Conservation (phyloP, 2,888 invertebrate genomes). For the Andrena bicolor region DNA sequence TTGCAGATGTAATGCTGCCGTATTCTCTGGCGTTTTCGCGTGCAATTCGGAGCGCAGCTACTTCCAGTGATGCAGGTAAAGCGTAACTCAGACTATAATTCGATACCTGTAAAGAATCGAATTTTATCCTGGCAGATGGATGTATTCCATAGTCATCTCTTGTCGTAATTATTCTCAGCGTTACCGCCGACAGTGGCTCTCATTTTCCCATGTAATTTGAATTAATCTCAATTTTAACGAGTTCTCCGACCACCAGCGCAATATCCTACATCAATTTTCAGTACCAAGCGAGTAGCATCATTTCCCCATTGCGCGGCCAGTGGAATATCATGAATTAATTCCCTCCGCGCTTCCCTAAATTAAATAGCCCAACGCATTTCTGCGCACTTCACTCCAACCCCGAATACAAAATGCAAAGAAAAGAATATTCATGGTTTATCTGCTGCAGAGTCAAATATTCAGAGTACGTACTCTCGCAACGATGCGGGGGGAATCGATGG, state of each 20-base stretch:
- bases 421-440: no score
- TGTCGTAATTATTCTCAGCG: not conserved
- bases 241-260: not conserved
- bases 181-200: not conserved
- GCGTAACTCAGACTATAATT: not conserved
- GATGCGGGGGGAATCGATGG: not conserved
- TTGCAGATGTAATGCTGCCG: not conserved
- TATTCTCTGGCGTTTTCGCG: not conserved
- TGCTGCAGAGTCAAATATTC: no score
- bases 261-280: not conserved
- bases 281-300: not conserved
- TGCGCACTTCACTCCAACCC: no score
- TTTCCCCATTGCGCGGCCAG: not conserved
- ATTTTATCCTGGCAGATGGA: not conserved
- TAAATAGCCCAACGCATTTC: no score
- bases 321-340: not conserved
- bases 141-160: not conserved
- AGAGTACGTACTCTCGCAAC: no score
- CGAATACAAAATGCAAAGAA: no score
- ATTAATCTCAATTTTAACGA: conserved; percentile 2
- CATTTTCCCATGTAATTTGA: not conserved
- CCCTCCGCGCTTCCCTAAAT: no score
- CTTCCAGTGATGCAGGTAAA: conserved; percentile 5
- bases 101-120: not conserved
- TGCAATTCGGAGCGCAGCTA: conserved; percentile 1